A percentile compares a stretch with the other conserved stretches of the same genome.
Conservation (phyloP, 1,140 invertebrate genomes). For the Cryptotermes secundus region DNA sequence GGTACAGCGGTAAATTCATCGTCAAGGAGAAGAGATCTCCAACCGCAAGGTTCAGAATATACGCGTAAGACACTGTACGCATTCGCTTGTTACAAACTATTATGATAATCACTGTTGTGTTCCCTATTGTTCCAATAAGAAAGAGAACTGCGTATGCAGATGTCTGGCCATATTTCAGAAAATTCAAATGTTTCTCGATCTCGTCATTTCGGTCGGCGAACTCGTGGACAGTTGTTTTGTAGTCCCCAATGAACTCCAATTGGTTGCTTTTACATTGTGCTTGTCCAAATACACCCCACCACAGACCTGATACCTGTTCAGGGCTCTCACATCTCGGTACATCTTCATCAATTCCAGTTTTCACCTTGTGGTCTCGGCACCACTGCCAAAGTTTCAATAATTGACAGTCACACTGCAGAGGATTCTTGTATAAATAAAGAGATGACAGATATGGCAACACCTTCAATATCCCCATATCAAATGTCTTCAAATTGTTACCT, state of each 20-base stretch:
- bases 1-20: background rate
- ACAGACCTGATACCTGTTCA: background rate
- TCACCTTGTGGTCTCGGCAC: background rate
- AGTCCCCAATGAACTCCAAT: background rate
- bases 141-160: background rate
- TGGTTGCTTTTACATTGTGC: background rate
- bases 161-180: background rate
- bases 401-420: background rate
- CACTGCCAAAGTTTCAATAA: background rate
- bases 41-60: background rate
- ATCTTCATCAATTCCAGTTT: background rate
- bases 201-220: background rate
- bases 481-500: background rate
- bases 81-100: background rate
- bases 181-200: background rate
- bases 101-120: background rate
- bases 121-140: background rate
- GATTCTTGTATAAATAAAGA: background rate
- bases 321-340: background rate
- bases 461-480: background rate
- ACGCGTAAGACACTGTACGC: background rate
- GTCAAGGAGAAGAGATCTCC: background rate
- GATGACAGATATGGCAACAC: background rate
- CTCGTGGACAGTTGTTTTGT: background rate
- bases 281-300: background rate